Evolutionary conservation across 2,888 invertebrate genomes (phyloP).

Genomic region (Spialia ferax): DNA sequence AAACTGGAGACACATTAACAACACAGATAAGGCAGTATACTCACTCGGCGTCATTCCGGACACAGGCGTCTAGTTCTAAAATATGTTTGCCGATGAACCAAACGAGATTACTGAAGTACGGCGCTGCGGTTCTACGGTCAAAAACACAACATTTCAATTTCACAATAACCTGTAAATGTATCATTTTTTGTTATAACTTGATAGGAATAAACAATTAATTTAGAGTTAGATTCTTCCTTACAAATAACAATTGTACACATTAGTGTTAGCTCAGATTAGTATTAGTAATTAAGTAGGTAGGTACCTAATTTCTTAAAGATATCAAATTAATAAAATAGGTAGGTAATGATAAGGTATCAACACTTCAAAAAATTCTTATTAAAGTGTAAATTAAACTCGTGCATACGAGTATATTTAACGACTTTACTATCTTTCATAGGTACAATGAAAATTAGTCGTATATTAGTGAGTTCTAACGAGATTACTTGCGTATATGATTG

Average conservation of each 20-base stretch:
- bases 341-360: too few relatives aligned
- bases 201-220: not conserved
- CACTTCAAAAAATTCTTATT: too few relatives aligned
- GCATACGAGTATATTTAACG: too few relatives aligned
- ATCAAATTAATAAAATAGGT: not conserved
- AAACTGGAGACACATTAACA: not conserved
- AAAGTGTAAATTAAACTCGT: too few relatives aligned
- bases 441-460: too few relatives aligned
- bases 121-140: conserved; percentile 94
- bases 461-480: too few relatives aligned
- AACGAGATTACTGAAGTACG: conserved; percentile 99
- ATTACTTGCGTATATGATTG: not conserved
- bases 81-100: conserved; percentile 99
- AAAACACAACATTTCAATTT: conserved; percentile 30
- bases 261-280: too few relatives aligned
- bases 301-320: too few relatives aligned
- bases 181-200: not conserved
- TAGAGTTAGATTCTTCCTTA: too few relatives aligned
- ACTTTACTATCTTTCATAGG: too few relatives aligned
- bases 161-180: conserved; percentile 12
- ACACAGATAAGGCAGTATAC: conserved; percentile 62
- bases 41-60: conserved; percentile 98
- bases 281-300: too few relatives aligned
- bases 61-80: conserved; percentile 97
- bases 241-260: too few relatives aligned